Evolutionary conservation across 2,888 invertebrate species (phyloP), one percentile per base, ranked within the genome.

Genomic region (Cerastis rubricosa): DNA sequence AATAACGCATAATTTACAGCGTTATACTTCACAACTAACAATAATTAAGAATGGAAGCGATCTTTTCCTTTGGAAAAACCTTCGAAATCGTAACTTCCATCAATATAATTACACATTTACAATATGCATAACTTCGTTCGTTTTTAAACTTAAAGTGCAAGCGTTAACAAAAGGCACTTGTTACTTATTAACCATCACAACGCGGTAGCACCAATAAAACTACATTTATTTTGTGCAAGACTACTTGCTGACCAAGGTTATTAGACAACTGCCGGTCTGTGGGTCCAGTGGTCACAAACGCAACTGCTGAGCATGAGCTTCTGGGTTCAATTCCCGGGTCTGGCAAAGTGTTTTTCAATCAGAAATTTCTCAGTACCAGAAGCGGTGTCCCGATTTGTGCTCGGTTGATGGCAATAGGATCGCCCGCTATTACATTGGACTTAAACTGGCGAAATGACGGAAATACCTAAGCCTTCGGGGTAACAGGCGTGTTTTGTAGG

Each of bases 131-230:
- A 75, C 69, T 84, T 72, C 59, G 57, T 80, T 75, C 25, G 65
- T 69, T 74, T 70, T 70, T 51, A 2, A 43, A 59, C 63, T 73
- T 9, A 65, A 63, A 49, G 80, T 70, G 71, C 67, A 79, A 79
- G 70, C 72, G 61, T 68, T 71, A 76, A 71, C 81, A 81, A 64
- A 90, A 92, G 91, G 91, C 92, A 91, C 90, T 84, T 77, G 17
- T 78, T 74, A 76, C 69, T 74, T 67, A 79, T 59, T 78, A 82
- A 86, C 78, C 68, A 90, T 91, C 91, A 92, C 91, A 90, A 89
- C 85, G 74, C 82, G 66, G 73, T 88, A 92, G 91, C 91, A 91
- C 92, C 91, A 85, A 82, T 83, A 17, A 78, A 79, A 81, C 64
- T 74, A 88, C 86, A 84, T 84, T 76, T 87, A 84, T 84, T 76